These are phyloP conservation scores for Battus philenor DNA, from an alignment of 1,140 invertebrate species.

Conservation along the genomic window DNA sequence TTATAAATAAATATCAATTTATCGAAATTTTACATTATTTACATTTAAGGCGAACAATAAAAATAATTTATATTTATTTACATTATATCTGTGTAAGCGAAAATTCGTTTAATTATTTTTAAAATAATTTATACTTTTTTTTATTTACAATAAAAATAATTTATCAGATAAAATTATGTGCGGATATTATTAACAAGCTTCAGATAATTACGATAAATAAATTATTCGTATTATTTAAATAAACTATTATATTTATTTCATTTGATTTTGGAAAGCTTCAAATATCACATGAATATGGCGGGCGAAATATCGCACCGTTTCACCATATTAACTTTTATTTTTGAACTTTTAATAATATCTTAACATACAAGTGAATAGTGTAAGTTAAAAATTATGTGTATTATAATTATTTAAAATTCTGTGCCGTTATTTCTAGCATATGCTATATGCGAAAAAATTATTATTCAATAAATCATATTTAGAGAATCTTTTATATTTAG, in stretches of 20 bases:
- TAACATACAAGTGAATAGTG: neutral
- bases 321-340: neutral
- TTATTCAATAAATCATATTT: too few species aligned
- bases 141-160: conserved; percentile 19
- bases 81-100: conserved; percentile 12
- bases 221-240: neutral
- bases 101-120: neutral
- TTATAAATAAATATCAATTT: neutral
- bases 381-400: too few species aligned
- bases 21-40: conserved; percentile 25
- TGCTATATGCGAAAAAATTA: too few species aligned
- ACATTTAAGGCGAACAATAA: conserved; percentile 28
- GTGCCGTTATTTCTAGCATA: too few species aligned
- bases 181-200: neutral
- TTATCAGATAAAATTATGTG: conserved; percentile 5
- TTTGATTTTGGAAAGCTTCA: conserved; percentile 1
- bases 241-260: neutral
- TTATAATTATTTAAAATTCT: too few species aligned
- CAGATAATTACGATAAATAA: neutral
- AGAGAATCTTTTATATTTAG: too few species aligned
- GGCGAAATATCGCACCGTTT: conserved; percentile 8
- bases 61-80: conserved; percentile 29
- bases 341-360: neutral
- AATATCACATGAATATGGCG: conserved; percentile 31
- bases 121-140: neutral